Base-by-base conservation (phyloP, 2,797 vertebrate genomes). In the Sylvia borin region DNA sequence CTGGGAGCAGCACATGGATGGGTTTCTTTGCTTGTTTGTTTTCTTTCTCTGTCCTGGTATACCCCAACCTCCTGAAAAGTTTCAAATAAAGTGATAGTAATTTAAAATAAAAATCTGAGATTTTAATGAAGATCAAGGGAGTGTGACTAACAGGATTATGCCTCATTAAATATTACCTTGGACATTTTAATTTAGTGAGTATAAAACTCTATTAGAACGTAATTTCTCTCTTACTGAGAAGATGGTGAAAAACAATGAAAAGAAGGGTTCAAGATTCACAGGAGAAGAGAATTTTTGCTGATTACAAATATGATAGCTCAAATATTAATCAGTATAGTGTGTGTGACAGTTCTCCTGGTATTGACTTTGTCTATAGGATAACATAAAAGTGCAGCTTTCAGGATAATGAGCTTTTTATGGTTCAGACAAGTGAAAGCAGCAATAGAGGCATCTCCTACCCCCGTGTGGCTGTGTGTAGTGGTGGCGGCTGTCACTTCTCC, bases 161-260 rank as follows among this genome's bases (percentile, higher is more conserved):
- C 60, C 40, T 94, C 62, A 40, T 95, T 92, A 91, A 96, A 66
- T 64, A 78, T 71, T 93, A 70, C 53, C 88, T 82, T 77, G 36
- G 84, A 66, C 31, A 16, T 72, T 96, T 89, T 84, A 85, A 94
- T 96, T 90, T 66, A 78, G 51, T 82, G 77, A 64, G 48, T 55
- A 79, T 93, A 64, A 93, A 97, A 91, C 81, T 81, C 80, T 78
- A 86, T 92, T 91, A 88, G 93, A 95, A 71, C 43, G 32, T 51
- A n/a, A 48, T 90, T 96, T 90, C 36, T 91, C 43, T 95, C 51
- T 71, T 71, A 70, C 43, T 65, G 54, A 82, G 74, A 81, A 48
- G 32, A 36, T 81, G 74, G 32, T 85, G 29, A 48, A 88, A 78
- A 73, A 22, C 55, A 70, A 43, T 53, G 45, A 43, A 55, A 83